These are phyloP conservation scores for Mergus octosetaceus DNA, from an alignment of 2,797 vertebrate genomes.

Conservation along the genomic window DNA sequence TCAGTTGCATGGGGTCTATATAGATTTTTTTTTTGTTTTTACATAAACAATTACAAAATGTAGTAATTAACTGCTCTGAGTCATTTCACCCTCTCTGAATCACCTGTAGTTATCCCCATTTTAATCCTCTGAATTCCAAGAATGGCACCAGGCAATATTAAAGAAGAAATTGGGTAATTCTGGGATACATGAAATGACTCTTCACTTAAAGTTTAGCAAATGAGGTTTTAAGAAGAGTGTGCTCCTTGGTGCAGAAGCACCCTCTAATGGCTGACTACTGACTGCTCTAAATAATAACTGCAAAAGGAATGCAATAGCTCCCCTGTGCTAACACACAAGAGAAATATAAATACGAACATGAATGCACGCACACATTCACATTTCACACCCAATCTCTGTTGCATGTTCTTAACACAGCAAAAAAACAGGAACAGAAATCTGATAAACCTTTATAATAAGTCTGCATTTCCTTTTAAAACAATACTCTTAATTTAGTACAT, in stretches of 20 bases:
- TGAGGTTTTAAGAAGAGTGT: neutral
- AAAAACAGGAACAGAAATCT: neutral
- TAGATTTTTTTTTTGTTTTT: neutral
- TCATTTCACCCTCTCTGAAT: neutral
- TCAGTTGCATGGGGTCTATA: neutral
- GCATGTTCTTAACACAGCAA: neutral
- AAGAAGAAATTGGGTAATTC: slow-evolving; percentile 14
- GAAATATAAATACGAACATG: neutral
- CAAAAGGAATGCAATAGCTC: neutral
- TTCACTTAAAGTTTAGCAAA: neutral
- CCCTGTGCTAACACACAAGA: neutral
- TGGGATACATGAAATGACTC: slow-evolving; percentile 6
- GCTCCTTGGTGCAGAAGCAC: slow-evolving; percentile 56
- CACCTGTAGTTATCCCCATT: neutral
- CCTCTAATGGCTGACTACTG: slow-evolving; percentile 45
- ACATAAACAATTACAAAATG: neutral
- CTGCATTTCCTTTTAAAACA: slow-evolving; percentile 21
- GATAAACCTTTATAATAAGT: neutral
- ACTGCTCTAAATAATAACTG: neutral
- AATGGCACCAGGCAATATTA: neutral
- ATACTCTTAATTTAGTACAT: neutral
- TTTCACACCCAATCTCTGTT: neutral
- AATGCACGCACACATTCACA: neutral
- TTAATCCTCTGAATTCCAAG: slow-evolving; percentile 11
- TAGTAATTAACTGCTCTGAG: neutral